Conservation (phyloP, 2,113 vertebrate genomes). For the Gallinago media region DNA sequence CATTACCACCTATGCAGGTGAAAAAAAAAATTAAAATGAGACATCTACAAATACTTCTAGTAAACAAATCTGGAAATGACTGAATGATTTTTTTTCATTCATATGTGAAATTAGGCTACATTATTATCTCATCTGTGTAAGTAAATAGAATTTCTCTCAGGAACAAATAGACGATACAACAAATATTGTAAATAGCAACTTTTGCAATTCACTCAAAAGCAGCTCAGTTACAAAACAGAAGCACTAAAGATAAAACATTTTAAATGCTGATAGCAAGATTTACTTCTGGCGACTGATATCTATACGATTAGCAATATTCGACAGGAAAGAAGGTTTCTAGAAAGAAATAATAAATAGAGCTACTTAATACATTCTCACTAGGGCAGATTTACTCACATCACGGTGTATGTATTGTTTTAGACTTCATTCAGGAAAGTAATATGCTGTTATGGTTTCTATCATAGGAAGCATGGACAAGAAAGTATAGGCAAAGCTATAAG, state of each 20-base stretch:
- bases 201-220: neutral
- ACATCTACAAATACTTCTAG: neutral
- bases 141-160: neutral
- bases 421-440: neutral
- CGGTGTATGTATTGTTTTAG: neutral
- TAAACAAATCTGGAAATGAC: neutral
- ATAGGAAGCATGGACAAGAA: neutral
- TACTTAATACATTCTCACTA: neutral
- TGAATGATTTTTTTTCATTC: neutral
- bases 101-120: neutral
- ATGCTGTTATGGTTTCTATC: neutral
- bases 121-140: neutral
- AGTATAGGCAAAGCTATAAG: neutral
- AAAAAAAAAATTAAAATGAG: neutral
- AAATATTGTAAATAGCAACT: neutral
- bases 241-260: neutral
- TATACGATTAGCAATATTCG: neutral
- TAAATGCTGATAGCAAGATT: neutral
- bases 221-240: neutral
- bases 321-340: neutral
- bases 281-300: neutral
- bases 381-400: neutral
- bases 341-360: neutral
- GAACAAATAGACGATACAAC: neutral
- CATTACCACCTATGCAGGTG: neutral